phyloP scores from a whole-genome alignment of 2,888 invertebrate genomes.

The Cacoxenus indagator region DNA sequence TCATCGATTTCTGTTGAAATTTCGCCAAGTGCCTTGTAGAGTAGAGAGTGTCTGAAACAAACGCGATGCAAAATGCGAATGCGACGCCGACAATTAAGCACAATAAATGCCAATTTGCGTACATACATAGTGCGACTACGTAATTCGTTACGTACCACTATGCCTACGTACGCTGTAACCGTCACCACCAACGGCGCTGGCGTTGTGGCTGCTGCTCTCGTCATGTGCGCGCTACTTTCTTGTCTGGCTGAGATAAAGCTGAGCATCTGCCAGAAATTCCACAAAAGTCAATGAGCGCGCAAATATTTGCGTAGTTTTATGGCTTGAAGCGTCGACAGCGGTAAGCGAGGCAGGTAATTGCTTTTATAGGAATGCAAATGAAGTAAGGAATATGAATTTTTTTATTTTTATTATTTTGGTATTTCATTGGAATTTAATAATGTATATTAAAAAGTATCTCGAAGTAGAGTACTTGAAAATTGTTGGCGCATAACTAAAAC shows the following conservation, averaged over 20 bases:
- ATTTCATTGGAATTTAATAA: too few species aligned
- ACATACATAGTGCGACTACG: neutral
- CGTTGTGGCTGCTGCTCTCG: neutral
- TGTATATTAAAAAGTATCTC: too few species aligned
- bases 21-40: neutral
- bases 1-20: neutral
- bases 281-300: neutral
- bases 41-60: neutral
- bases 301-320: too few species aligned
- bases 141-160: neutral
- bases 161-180: neutral
- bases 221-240: neutral
- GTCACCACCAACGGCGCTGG: neutral
- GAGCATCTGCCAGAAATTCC: slow-evolving; percentile 30
- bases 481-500: slow-evolving; percentile 13
- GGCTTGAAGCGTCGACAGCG: too few species aligned
- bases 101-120: slow-evolving; percentile 44
- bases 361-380: too few species aligned
- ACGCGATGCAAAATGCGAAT: neutral
- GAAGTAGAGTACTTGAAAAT: neutral
- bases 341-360: too few species aligned
- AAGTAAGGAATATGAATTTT: too few species aligned
- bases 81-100: slow-evolving; percentile 35
- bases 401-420: too few species aligned
- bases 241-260: neutral